Evolutionary conservation across 2,888 invertebrate genomes (phyloP).

Genomic region (Drosophila putrida): DNA sequence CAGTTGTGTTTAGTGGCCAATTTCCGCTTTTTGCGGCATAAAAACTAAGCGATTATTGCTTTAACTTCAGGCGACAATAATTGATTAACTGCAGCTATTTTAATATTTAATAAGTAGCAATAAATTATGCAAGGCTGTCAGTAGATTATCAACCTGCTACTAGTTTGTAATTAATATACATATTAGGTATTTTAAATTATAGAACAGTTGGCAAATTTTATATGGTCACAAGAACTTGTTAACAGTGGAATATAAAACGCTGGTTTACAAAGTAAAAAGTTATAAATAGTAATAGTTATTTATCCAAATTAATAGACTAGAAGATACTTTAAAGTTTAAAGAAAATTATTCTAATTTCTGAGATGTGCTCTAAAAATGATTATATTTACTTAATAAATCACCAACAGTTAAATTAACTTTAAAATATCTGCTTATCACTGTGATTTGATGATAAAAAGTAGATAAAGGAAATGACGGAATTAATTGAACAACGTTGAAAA

Average conservation of each 20-base stretch:
- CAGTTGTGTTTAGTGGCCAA: slow-evolving; percentile 41
- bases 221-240: background rate
- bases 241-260: too few species aligned
- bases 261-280: background rate
- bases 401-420: background rate
- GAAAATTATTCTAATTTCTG: background rate
- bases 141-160: background rate
- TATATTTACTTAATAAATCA: background rate
- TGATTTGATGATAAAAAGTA: background rate
- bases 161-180: background rate
- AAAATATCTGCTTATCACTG: background rate
- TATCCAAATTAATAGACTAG: too few species aligned
- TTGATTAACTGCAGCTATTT: background rate
- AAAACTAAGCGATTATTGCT: slow-evolving; percentile 21
- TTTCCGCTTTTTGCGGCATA: slow-evolving; percentile 46
- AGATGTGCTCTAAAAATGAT: background rate
- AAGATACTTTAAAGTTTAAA: background rate
- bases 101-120: background rate
- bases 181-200: background rate
- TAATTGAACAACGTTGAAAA: slow-evolving; percentile 9
- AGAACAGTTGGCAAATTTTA: background rate
- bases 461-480: slow-evolving; percentile 5
- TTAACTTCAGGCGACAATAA: slow-evolving; percentile 1
- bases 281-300: background rate
- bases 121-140: background rate